Evolutionary conservation across 2,888 invertebrate genomes (phyloP), one percentile per base, ranked within the genome.

Genomic region (Sinodicranocentrus sp.): DNA sequence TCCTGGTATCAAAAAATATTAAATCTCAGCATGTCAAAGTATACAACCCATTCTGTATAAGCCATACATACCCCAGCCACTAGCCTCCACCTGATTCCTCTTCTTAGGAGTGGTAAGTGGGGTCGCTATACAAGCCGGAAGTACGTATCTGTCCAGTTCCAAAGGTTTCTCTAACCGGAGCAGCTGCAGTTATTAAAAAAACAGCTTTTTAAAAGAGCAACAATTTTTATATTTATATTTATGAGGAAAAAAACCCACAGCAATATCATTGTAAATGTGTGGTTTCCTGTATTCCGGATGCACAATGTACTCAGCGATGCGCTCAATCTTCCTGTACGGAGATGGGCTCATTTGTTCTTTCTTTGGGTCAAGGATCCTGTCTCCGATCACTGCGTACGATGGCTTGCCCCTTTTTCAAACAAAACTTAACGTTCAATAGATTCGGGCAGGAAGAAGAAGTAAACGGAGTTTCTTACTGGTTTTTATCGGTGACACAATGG

Each of bases 401-500:
- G 82, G 82, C 44, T 82, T 82, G 2, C 73, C 73, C 0, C 82
- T 80, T 13, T 23, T 57, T 21, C 21, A 15, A 59, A 26, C 61
- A 25, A 61, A 19, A 17, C n/a, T 21, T 54, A 17, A 6, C 23
- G n/a, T 54, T 17, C 19, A 8, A 33, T 33, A 19, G 43, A 48
- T 10, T 48, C n/a, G 33, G 33, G 19, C 17, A 17, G 8, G 52
- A 17, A 19, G 19, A 6, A 2, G 2, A n/a, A n/a, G 39, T 39
- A 65, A 57, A n/a, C 3, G 19, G 19, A 28, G 15, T 25, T 43
- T 59, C 80, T 63, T 67, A 72, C 80, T 6, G 8, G 15, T 61
- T 19, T 13, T 72, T 52, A 10, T 72, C 33, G 89, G 93, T 95
- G 82, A 96, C 95, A 89, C 96, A 96, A 90, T 96, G 96, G 0